phyloP scores from a whole-genome alignment of 2,113 vertebrate species.

The Tachysurus fulvidraco region DNA sequence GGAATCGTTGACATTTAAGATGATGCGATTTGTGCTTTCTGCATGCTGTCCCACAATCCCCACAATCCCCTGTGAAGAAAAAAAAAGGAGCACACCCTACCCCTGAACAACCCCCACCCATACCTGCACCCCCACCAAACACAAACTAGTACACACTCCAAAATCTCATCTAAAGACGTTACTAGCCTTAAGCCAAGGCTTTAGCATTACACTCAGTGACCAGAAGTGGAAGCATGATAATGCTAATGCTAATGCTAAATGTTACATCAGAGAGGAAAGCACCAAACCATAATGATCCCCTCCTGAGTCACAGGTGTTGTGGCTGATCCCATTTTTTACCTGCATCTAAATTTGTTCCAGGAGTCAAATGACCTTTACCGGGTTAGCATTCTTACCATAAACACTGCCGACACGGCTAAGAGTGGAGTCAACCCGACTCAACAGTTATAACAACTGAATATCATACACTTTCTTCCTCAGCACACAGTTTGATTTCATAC shows the following conservation, averaged over 20 bases:
- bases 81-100: not conserved
- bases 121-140: not conserved
- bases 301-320: not conserved
- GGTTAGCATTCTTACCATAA: constrained; percentile 66
- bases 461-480: not conserved
- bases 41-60: not conserved
- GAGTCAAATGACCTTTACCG: constrained; percentile 25
- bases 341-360: constrained; percentile 25
- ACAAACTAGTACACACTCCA: not conserved
- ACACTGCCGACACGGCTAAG: constrained; percentile 56
- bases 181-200: not conserved
- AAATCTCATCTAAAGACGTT: not conserved
- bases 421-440: constrained; percentile 5
- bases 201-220: not conserved
- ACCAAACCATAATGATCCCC: not conserved
- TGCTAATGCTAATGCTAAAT: not conserved
- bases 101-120: not conserved
- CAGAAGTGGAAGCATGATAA: not conserved
- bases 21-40: not conserved
- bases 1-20: constrained; percentile 11
- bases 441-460: not conserved
- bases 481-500: not conserved
- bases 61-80: not conserved
- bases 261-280: not conserved
- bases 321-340: not conserved